These are phyloP conservation scores for Invenusta paracnida DNA, from an alignment of 2,888 invertebrate species.

Conservation along the genomic window DNA sequence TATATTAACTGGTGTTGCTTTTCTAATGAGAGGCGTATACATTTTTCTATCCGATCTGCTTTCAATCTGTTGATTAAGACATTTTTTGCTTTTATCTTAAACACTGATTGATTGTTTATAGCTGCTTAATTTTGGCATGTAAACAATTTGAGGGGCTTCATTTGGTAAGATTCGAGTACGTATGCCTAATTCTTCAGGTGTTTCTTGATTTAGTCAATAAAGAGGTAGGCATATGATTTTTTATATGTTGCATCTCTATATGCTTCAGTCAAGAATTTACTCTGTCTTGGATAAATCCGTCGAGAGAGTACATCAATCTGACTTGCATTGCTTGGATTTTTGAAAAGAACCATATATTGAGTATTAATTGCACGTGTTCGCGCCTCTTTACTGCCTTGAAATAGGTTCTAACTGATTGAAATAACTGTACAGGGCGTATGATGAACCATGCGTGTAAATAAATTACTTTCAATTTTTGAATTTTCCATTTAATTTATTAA, in stretches of 20 bases:
- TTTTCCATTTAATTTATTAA: slow-evolving; percentile 15
- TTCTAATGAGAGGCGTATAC: neutral
- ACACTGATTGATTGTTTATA: neutral
- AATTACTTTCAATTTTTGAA: neutral
- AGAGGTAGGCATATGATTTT: slow-evolving; percentile 7
- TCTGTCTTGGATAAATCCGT: neutral
- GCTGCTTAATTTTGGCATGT: neutral
- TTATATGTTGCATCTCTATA: neutral
- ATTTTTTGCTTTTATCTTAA: neutral
- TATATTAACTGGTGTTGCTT: neutral
- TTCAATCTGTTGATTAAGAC: neutral
- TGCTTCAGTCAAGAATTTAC: neutral
- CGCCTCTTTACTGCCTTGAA: neutral
- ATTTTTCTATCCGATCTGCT: neutral
- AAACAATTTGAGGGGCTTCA: neutral
- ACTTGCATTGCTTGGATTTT: slow-evolving; percentile 16
- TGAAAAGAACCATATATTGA: neutral
- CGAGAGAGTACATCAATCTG: neutral
- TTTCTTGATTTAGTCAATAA: neutral
- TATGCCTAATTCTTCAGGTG: neutral
- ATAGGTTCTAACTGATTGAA: slow-evolving; percentile 7
- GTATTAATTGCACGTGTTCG: neutral
- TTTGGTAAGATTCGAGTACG: neutral
- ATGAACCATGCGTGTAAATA: neutral
- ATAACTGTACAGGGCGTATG: neutral